phyloP scores from a whole-genome alignment of 2,888 invertebrate genomes.

The Odiellus spinosus region DNA sequence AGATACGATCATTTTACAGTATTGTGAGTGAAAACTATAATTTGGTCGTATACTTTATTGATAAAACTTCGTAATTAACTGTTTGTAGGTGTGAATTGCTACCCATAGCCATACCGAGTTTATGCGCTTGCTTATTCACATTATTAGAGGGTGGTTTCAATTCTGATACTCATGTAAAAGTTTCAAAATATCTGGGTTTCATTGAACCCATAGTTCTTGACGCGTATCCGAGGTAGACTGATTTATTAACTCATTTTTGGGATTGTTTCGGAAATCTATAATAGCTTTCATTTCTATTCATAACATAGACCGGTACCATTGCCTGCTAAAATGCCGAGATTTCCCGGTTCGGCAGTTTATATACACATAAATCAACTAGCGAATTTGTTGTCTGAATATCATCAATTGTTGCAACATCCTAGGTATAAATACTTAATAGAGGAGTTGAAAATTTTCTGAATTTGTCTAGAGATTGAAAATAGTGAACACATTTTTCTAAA shows the following conservation, averaged over 20 bases:
- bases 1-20: constrained; percentile 17
- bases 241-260: not conserved
- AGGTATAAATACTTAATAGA: constrained; percentile 6
- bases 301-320: constrained; percentile 13
- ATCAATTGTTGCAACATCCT: constrained; percentile 16
- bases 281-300: too few species aligned
- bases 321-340: constrained; percentile 4
- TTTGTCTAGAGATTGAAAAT: not conserved
- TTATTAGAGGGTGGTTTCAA: constrained; percentile 10
- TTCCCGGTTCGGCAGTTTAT: constrained; percentile 14
- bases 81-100: constrained; percentile 11
- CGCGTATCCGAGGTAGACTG: constrained; percentile 12
- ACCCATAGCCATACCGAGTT: constrained; percentile 14
- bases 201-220: constrained; percentile 11
- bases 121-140: constrained; percentile 10
- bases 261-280: too few species aligned
- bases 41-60: too few species aligned
- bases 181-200: constrained; percentile 13
- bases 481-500: not conserved
- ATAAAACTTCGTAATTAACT: too few species aligned
- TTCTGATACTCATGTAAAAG: constrained; percentile 12
- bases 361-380: constrained; percentile 9
- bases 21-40: too few species aligned
- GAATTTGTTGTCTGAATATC: constrained; percentile 15
- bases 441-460: not conserved